Evolutionary conservation across 1,140 invertebrate species (phyloP).

Genomic region (Zaprionus capensis): DNA sequence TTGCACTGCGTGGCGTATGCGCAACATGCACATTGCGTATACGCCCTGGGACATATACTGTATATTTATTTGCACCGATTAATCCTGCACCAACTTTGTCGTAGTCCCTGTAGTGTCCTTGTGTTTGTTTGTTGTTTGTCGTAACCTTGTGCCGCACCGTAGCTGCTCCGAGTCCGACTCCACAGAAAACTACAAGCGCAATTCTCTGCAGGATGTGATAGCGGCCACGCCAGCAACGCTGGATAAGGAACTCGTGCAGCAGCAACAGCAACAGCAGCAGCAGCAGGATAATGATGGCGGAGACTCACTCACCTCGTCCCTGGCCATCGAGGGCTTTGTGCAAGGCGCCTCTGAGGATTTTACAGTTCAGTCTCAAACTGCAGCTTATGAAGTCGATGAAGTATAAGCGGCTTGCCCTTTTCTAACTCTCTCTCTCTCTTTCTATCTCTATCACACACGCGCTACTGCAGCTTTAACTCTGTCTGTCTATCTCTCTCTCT

Average conservation of each 20-base stretch:
- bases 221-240: constrained; percentile 22
- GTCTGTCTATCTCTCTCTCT: neutral
- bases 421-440: constrained; percentile 16
- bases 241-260: constrained; percentile 12
- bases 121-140: constrained; percentile 4
- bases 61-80: constrained; percentile 10
- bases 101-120: constrained; percentile 40
- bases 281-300: constrained; percentile 71
- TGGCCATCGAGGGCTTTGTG: constrained; percentile 87
- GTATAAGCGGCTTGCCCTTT: constrained; percentile 69
- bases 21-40: constrained; percentile 55
- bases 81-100: constrained; percentile 12
- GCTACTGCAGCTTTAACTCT: neutral
- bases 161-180: constrained; percentile 13
- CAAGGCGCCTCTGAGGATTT: constrained; percentile 87
- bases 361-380: constrained; percentile 85
- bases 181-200: constrained; percentile 31
- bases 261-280: constrained; percentile 30
- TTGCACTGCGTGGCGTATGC: constrained; percentile 45
- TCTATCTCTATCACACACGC: neutral
- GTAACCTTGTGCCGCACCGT: constrained; percentile 10
- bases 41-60: constrained; percentile 20
- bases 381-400: constrained; percentile 83
- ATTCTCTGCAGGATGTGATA: constrained; percentile 69
- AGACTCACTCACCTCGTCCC: constrained; percentile 78